phyloP scores from a whole-genome alignment of 2,113 vertebrate genomes.

The Cranoglanis bouderius region DNA sequence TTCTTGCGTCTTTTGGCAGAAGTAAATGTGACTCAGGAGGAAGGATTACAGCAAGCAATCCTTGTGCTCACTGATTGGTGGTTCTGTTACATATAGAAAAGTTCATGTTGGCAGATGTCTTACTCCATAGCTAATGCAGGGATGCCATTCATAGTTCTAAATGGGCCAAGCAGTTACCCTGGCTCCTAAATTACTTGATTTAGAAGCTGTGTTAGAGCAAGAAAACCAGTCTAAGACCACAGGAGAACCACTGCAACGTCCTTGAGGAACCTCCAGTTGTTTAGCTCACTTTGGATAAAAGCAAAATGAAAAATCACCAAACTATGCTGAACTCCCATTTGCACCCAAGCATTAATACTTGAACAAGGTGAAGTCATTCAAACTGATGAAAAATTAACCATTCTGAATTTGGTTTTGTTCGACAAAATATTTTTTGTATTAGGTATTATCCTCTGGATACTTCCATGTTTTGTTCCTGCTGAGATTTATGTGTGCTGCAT shows the following conservation, averaged over 20 bases:
- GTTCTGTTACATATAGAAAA: background rate
- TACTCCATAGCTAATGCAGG: background rate
- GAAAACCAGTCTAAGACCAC: background rate
- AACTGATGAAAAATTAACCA: background rate
- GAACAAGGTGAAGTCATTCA: background rate
- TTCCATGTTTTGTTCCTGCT: background rate
- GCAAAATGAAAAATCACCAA: background rate
- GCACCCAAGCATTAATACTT: background rate
- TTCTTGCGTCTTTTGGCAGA: background rate
- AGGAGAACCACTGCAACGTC: background rate
- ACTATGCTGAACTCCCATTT: background rate
- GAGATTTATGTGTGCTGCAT: background rate
- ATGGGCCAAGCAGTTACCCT: background rate
- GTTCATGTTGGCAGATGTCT: constrained; percentile 20
- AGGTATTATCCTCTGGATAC: background rate
- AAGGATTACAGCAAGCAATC: background rate
- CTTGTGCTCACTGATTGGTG: background rate
- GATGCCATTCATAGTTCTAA: background rate
- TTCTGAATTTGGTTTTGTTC: background rate
- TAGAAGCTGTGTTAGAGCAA: background rate
- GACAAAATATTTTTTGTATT: background rate
- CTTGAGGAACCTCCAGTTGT: background rate
- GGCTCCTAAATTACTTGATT: background rate
- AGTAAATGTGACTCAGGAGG: background rate
- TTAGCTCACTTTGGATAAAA: background rate